A percentile compares a stretch with the other conserved stretches of the same genome.
Conservation (phyloP, 2,888 invertebrate species). For the Thereva unica region DNA sequence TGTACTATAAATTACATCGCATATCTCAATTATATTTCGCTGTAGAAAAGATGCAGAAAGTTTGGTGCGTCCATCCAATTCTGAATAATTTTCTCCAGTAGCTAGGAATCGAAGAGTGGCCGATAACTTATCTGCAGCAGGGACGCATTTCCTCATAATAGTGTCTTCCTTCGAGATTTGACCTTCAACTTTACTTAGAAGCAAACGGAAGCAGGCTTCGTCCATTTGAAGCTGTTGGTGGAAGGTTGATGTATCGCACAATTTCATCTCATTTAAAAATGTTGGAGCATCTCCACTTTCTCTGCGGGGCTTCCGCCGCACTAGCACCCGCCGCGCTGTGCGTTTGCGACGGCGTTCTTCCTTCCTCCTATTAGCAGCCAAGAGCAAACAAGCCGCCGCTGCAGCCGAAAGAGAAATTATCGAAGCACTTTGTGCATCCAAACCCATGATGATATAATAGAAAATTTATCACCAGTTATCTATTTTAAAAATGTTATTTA, state of each 20-base stretch:
- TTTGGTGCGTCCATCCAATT: not conserved
- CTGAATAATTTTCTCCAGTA: conserved; percentile 4
- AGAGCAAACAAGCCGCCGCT: too few species aligned
- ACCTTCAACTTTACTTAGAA: not conserved
- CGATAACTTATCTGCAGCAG: not conserved
- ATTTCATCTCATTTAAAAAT: too few species aligned
- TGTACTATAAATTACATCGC: not conserved
- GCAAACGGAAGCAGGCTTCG: not conserved
- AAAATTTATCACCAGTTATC: too few species aligned
- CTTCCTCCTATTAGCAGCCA: too few species aligned
- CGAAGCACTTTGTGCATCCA: too few species aligned
- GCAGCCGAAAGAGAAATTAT: too few species aligned
- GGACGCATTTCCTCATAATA: not conserved
- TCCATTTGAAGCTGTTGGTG: not conserved
- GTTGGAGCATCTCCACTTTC: too few species aligned
- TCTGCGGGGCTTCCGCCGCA: too few species aligned
- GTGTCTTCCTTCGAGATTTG: not conserved
- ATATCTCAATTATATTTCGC: not conserved
- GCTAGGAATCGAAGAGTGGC: not conserved
- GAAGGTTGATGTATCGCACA: not conserved
- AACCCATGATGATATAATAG: too few species aligned
- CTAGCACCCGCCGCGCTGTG: too few species aligned
- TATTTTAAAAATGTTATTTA: too few species aligned
- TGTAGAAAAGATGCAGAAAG: not conserved
- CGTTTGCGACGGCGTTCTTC: too few species aligned